Base-by-base conservation (phyloP, 2,113 vertebrate species). In the Tupaia chinensis region DNA sequence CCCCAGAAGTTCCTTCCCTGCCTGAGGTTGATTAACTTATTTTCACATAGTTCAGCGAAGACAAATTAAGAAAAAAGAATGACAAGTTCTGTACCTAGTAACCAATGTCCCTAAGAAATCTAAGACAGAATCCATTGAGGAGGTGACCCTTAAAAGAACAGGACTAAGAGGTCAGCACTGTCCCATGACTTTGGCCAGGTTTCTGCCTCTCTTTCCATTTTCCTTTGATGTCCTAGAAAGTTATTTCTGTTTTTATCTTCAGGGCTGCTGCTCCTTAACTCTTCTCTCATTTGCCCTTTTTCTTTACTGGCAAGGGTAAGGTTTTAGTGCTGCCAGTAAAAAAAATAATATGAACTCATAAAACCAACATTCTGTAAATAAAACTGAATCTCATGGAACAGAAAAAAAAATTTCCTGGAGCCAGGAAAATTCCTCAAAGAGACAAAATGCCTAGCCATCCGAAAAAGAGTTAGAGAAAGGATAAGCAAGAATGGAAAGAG, bases 311-410 rank as follows among this genome's bases (percentile, higher is more conserved):
- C 65, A 98, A 93, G 44, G 66, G 23, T 69, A 78, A 91, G 65
- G 27, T 95, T 63, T 90, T 69, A 53, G 58, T 88, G 60, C 79
- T 94, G 77, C 60, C 80, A 94, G 61, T 93, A 63, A 61, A 79
- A 90, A 86, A 92, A 56, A 93, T 87, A 90, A 96, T 29, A 86
- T 93, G 89, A 97, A 96, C 90, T 80, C 94, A 72, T 92, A 86
- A 98, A 98, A 96, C 83, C 60, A 89, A 93, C 76, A 76, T 95
- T 98, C 54, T 91, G 54, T 89, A 96, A 96, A 96, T 97, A 97
- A 92, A 92, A 0, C 3, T 86, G 85, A 95, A 83, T 88, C 81
- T 74, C 89, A 95, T 93, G 80, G 93, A 97, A 96, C 73, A 34
- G 29, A 15, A 83, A 68, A 61, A 58, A 70, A 93, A 87, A n/a